Evolutionary conservation across 2,113 vertebrate species (phyloP).

Genomic region (Oceanites oceanicus): DNA sequence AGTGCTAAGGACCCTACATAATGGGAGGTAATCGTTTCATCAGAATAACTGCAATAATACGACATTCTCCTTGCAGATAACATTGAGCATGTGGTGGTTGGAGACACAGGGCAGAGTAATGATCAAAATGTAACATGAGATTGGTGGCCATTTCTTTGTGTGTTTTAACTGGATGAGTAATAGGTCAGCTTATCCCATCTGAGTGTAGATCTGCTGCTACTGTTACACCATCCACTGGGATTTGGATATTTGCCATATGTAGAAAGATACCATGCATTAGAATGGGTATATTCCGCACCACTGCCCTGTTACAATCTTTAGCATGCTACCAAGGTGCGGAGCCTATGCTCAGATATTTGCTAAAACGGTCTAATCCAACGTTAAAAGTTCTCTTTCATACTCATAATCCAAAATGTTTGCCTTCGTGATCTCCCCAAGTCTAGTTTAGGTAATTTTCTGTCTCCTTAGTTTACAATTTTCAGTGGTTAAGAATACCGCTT

Average conservation of each 20-base stretch:
- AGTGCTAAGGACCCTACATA: not conserved
- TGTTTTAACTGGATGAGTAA: not conserved
- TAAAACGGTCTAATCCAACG: not conserved
- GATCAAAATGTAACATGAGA: not conserved
- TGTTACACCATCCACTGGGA: not conserved
- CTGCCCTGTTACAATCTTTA: not conserved
- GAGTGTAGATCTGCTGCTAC: not conserved
- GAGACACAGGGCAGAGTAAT: not conserved
- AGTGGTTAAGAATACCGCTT: not conserved
- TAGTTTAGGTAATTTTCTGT: not conserved
- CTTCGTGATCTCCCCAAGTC: not conserved
- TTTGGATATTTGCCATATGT: not conserved
- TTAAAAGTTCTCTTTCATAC: not conserved
- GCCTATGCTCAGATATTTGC: not conserved
- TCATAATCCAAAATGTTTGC: not conserved
- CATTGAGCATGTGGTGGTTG: not conserved
- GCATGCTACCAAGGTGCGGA: fast-evolving
- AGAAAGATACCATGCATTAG: not conserved
- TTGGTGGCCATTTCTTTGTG: not conserved
- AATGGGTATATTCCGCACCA: not conserved
- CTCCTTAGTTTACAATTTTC: not conserved
- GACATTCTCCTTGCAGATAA: not conserved
- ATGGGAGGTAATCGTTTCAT: not conserved
- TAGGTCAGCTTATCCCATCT: not conserved
- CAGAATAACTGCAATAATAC: fast-evolving